Evolutionary conservation across 2,888 invertebrate species (phyloP).

Genomic region (Sarcophaga variegata): DNA sequence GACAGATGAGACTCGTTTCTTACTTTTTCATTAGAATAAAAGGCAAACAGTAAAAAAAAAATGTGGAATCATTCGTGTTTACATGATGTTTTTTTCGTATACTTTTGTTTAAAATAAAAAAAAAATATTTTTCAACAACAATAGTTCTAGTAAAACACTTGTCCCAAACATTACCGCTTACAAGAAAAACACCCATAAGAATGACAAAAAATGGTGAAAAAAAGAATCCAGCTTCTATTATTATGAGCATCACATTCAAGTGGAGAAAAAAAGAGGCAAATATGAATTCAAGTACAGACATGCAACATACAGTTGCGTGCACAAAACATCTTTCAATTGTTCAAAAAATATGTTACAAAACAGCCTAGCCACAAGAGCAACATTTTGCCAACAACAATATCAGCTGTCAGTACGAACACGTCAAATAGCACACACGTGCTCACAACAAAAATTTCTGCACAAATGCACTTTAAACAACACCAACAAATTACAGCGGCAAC

Average conservation of each 20-base stretch:
- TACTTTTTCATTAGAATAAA: not conserved
- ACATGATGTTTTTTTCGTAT: not conserved
- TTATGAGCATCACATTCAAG: not conserved
- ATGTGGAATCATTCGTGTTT: not conserved
- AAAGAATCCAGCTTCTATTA: not conserved
- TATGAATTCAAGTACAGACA: not conserved
- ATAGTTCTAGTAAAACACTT: slow-evolving; percentile 8
- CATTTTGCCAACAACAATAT: slow-evolving; percentile 49
- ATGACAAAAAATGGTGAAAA: not conserved
- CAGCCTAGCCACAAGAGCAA: slow-evolving; percentile 22
- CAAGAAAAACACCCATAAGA: not conserved
- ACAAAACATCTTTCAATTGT: not conserved
- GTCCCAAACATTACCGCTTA: slow-evolving; percentile 5
- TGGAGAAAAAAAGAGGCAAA: not conserved
- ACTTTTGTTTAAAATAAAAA: not conserved
- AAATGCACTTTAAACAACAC: not conserved
- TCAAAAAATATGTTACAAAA: not conserved
- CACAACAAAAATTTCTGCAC: not conserved
- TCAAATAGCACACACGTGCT: slow-evolving; percentile 32
- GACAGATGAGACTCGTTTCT: slow-evolving; percentile 27
- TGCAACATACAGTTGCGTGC: not conserved
- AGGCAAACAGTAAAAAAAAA: not conserved
- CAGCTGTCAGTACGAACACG: slow-evolving; percentile 46
- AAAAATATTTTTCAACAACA: not conserved
- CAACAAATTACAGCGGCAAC: not conserved